Percentiles rank a stretch among this genome's conserved stretches.
These are phyloP conservation scores for Bryconaethiops microstoma DNA, from an alignment of 2,797 vertebrate species.

Conservation along the genomic window DNA sequence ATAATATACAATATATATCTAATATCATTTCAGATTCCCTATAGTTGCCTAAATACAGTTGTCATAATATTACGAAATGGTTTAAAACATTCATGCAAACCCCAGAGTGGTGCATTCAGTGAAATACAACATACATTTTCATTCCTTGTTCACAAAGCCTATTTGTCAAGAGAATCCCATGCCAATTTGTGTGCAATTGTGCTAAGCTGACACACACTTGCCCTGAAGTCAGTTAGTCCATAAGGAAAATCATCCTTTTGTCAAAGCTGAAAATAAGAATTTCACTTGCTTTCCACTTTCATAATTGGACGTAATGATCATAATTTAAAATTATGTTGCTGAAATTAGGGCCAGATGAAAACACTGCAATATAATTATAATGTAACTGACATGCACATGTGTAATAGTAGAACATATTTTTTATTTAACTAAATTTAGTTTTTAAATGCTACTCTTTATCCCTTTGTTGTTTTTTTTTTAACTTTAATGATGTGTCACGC, in stretches of 20 bases:
- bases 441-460: neutral
- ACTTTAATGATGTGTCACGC: no score
- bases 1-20: neutral
- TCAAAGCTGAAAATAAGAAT: constrained; percentile 1
- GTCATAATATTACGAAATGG: neutral
- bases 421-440: neutral
- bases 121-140: neutral
- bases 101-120: neutral
- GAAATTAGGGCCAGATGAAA: neutral
- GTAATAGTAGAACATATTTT: neutral
- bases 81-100: neutral
- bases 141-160: neutral
- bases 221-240: neutral
- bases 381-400: neutral
- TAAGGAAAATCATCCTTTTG: constrained; percentile 1
- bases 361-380: neutral
- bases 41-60: neutral
- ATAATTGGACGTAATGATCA: neutral
- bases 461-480: no score
- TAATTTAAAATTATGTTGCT: neutral
- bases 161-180: neutral
- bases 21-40: neutral
- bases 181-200: constrained; percentile 8
- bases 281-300: neutral
- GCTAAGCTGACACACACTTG: constrained; percentile 3